Conservation (phyloP, 2,113 vertebrate species). For the Hypanus sabinus region DNA sequence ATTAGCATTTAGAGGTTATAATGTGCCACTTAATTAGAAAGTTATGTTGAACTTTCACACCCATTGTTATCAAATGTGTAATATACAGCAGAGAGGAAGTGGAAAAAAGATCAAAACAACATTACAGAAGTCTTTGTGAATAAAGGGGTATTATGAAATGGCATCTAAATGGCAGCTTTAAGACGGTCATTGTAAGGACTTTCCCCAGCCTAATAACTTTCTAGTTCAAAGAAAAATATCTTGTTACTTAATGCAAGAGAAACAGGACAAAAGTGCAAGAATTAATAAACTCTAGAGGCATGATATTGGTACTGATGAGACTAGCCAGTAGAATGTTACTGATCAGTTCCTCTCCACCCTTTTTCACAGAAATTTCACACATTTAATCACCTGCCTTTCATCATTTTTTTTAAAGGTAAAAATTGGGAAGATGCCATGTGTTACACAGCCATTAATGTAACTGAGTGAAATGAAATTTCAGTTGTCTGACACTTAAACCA, state of each 20-base stretch:
- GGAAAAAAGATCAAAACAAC: neutral
- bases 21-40: neutral
- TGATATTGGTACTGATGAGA: neutral
- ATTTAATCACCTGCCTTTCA: neutral
- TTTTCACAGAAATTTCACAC: neutral
- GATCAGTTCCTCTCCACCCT: neutral
- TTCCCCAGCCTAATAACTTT: conserved; percentile 3
- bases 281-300: neutral
- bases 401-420: conserved; percentile 21
- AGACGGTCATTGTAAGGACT: neutral
- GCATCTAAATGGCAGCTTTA: too few relatives aligned
- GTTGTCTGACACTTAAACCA: neutral
- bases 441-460: neutral
- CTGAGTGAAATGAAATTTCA: neutral
- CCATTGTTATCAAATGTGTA: neutral
- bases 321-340: neutral
- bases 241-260: neutral
- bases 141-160: neutral
- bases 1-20: neutral
- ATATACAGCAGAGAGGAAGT: neutral
- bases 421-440: neutral
- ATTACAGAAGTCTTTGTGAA: neutral
- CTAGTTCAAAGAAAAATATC: neutral
- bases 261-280: neutral
- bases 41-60: neutral